Base-by-base conservation (phyloP, 2,888 invertebrate species). In the Melieria crassipennis region DNA sequence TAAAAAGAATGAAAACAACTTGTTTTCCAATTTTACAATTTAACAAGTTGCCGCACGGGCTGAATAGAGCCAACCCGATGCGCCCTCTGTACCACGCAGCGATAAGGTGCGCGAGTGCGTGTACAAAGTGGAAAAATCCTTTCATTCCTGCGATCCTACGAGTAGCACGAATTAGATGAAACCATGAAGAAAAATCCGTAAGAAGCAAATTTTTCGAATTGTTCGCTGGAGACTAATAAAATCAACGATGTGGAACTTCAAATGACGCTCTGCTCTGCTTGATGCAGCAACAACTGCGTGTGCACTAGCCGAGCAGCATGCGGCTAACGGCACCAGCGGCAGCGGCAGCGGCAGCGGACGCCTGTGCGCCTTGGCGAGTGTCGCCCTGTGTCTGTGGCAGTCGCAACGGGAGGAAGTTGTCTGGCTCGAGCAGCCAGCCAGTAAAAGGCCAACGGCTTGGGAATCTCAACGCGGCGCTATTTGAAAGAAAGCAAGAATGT, bases 161-260 rank as follows among this genome's bases (percentile, higher is more conserved):
- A n/a, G 52, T 30, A 50, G 45, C 50, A 68, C 65, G 64, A 66
- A 42, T 58, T 48, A 56, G 64, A 55, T 66, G 65, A 65, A 70
- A 65, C 64, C 71, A 11, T 43, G 43, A 5, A 4, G 56, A 62
- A 75, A 77, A 71, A 77, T 72, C 70, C 58, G 62, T 74, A 76
- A 77, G 80, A 81, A 77, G 83, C 80, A 82, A 84, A 83, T 82
- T 83, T 84, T 81, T 81, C 75, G 82, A 86, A 85, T 86, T 85
- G 85, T 84, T 84, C 86, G 84, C 85, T 82, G 77, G 85, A 85
- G 85, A 85, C 86, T 85, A 85, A 85, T 85, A 85, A 85, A 85
- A 85, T 84, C 85, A 85, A 85, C 85, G 86, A 84, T 80, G 84
- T 84, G 86, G 83, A 85, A 86, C 86, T 85, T 79, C 78, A 82